phyloP scores from a whole-genome alignment of 2,797 vertebrate species.

The Nannoperca obscura region DNA sequence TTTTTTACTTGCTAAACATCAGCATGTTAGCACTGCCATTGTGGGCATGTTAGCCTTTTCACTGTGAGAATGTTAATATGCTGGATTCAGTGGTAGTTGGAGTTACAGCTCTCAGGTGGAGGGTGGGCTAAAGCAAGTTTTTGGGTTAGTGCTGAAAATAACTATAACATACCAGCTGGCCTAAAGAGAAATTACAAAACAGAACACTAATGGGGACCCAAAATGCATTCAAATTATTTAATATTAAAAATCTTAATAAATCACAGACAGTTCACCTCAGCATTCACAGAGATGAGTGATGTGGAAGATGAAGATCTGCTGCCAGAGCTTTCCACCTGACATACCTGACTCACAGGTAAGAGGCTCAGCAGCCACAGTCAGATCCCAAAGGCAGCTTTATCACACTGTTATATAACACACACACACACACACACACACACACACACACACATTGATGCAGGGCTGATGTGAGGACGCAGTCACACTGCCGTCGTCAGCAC shows the following conservation, averaged over 20 bases:
- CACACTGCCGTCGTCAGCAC: conserved; percentile 77
- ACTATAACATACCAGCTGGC: neutral
- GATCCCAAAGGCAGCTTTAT: conserved; percentile 88
- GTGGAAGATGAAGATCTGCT: conserved; percentile 51
- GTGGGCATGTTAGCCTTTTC: no score
- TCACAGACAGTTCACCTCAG: conserved; percentile 12
- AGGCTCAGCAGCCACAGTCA: conserved; percentile 81
- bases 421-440: no score
- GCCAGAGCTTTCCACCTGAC: conserved; percentile 61
- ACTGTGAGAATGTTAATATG: no score
- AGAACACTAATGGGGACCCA: neutral
- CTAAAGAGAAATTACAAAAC: neutral
- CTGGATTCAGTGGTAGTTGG: no score
- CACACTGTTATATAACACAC: conserved; percentile 76
- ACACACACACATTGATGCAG: conserved; percentile 35
- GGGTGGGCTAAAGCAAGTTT: no score
- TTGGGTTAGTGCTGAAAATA: no score
- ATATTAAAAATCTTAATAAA: neutral
- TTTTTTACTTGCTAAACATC: no score
- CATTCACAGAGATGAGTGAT: conserved; percentile 16
- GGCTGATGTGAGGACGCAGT: conserved; percentile 56
- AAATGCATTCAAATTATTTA: neutral
- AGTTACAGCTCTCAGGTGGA: no score
- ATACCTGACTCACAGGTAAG: conserved; percentile 76
- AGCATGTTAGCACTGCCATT: no score